Evolutionary conservation across 1,140 invertebrate species (phyloP), one percentile per base, ranked within the genome.

Genomic region (Pygmarrhopalites habei): DNA sequence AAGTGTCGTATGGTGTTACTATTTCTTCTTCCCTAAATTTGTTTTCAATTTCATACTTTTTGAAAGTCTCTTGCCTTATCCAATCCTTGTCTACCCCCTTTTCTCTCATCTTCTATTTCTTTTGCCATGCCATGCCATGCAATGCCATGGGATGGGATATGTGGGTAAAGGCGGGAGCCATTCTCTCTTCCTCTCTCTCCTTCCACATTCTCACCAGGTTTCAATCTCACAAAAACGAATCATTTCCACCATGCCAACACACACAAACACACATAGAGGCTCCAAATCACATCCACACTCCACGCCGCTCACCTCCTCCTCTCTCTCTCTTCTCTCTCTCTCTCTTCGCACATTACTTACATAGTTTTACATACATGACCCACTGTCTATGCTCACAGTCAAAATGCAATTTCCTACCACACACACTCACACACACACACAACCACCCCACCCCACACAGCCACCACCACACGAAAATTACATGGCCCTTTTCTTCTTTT

Each of bases 21-120:
- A 47, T 58, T 39, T 46, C 30, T 43, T 32, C 47, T 43, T 32
- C 39, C 58, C 41, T 47, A 67, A 67, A 67, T 60, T 64, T 67
- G 49, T 60, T 67, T 67, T 67, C 65, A 67, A 64, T 67, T 67
- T 67, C 52, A 67, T 62, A 63, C 46, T 60, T 67, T 60, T 60
- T 60, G 23, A 60, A 65, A 57, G 28, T 61, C 26, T 61, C 44
- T 41, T 46, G 29, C 39, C 53, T 58, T 52, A 64, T 64, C 62
- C 62, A 64, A 62, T 62, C 47, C 12, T 62, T 55, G 25, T 65
- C 58, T 58, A 17, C 23, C 32, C 44, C 32, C 59, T 62, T 47
- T 47, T 29, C 43, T 23, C 21, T 59, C 23, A n/a, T 43, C n/a
- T 28, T 47, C 17, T 19, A 14, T 32, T 47, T 25, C 17, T 19